phyloP scores from a whole-genome alignment of 2,797 vertebrate species.

The Mormyrus hasselquistii region DNA sequence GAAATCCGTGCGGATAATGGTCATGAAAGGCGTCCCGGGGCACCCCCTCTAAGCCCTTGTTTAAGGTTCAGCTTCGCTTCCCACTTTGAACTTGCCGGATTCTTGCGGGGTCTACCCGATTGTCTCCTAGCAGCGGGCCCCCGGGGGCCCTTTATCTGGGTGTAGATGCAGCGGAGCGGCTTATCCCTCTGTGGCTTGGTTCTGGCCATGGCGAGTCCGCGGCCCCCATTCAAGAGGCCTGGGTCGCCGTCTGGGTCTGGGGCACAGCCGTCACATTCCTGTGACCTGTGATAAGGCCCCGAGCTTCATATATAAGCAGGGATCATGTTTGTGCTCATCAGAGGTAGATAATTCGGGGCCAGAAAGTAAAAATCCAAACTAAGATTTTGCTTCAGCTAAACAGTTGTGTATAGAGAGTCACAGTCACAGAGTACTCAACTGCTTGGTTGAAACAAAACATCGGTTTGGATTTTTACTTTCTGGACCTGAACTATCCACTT shows the following conservation, averaged over 20 bases:
- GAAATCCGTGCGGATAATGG: background rate
- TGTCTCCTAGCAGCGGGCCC: slow-evolving; percentile 44
- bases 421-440: background rate
- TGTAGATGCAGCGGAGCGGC: slow-evolving; percentile 26
- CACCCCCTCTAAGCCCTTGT: slow-evolving; percentile 55
- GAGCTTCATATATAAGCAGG: background rate
- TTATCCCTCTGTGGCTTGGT: slow-evolving; percentile 25
- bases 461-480: background rate
- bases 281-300: background rate
- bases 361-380: background rate
- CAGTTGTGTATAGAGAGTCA: background rate
- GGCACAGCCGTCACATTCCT: background rate
- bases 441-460: background rate
- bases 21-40: background rate
- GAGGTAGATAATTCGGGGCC: background rate
- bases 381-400: background rate
- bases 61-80: slow-evolving; percentile 59
- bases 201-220: background rate
- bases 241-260: background rate
- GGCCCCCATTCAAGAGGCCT: background rate
- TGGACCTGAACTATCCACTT: background rate
- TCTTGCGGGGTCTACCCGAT: slow-evolving; percentile 33
- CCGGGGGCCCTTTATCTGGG: slow-evolving; percentile 35
- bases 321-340: background rate
- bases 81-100: slow-evolving; percentile 55